A percentile compares a stretch with the other conserved stretches of the same genome.
Conservation (phyloP, 1,140 invertebrate genomes). For the Orchestia grillus region DNA sequence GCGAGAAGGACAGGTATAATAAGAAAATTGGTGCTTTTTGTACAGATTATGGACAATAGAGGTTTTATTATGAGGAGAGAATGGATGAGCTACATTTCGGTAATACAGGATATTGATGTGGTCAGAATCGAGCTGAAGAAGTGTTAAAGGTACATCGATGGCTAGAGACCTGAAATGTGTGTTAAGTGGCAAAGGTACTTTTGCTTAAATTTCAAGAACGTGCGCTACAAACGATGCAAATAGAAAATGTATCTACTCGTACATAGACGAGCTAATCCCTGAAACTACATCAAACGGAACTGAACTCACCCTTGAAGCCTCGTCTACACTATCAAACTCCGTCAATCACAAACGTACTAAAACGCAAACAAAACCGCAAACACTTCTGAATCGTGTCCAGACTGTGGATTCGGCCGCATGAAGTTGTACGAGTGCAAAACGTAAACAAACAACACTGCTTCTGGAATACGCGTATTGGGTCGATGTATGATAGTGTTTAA, state of each 20-base stretch:
- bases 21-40: neutral
- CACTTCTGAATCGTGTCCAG: too few species aligned
- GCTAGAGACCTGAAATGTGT: neutral
- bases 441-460: too few species aligned
- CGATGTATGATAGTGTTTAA: too few species aligned
- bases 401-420: too few species aligned
- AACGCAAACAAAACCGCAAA: too few species aligned
- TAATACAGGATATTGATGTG: neutral
- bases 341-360: too few species aligned
- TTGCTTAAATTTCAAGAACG: neutral
- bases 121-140: neutral
- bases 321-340: too few species aligned
- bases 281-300: too few species aligned
- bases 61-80: neutral
- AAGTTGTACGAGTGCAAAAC: too few species aligned
- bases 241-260: neutral
- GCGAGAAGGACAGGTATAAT: too few species aligned
- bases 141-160: neutral
- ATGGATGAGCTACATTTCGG: neutral
- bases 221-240: neutral
- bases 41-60: neutral
- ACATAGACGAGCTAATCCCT: neutral
- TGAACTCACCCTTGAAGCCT: too few species aligned
- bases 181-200: neutral
- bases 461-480: too few species aligned